A percentile compares a stretch with the other conserved stretches of the same genome.
These are phyloP conservation scores for Hypothenemus hampei DNA, from an alignment of 1,140 invertebrate genomes.

Conservation along the genomic window DNA sequence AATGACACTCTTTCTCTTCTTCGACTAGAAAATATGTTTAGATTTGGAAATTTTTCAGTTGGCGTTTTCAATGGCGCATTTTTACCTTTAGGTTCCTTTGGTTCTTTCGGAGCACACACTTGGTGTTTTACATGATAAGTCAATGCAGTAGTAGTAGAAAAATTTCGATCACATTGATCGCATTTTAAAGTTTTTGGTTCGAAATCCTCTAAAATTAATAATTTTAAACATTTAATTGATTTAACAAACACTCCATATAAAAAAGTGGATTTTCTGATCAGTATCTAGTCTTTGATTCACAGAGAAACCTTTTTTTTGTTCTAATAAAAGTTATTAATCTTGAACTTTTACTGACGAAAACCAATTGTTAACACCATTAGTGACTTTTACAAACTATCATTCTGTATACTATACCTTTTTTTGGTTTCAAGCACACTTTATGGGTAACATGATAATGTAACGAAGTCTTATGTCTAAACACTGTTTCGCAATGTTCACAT, in stretches of 20 bases:
- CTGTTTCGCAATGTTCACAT: constrained; percentile 16
- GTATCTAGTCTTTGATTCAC: too few relatives aligned
- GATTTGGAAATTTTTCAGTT: not conserved
- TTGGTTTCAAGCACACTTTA: constrained; percentile 24
- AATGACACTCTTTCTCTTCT: constrained; percentile 6
- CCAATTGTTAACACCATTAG: too few relatives aligned
- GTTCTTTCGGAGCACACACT: constrained; percentile 17
- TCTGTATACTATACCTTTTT: too few relatives aligned
- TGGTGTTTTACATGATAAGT: constrained; percentile 24
- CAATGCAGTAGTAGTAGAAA: constrained; percentile 23
- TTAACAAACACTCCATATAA: too few relatives aligned
- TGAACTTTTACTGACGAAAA: too few relatives aligned
- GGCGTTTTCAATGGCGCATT: not conserved
- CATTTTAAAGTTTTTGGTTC: constrained; percentile 22
- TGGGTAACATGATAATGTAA: constrained; percentile 17
- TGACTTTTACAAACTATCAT: too few relatives aligned
- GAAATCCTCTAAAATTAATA: constrained; percentile 14
- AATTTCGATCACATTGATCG: constrained; percentile 22
- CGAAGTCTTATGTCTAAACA: constrained; percentile 16
- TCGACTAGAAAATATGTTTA: constrained; percentile 9
- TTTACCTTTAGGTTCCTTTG: constrained; percentile 17
- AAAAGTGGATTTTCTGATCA: too few relatives aligned
- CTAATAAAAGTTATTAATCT: too few relatives aligned
- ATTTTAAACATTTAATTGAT: too few relatives aligned
- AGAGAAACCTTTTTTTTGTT: too few relatives aligned